Conservation (phyloP, 2,797 vertebrate genomes). For the Spheniscus humboldti region DNA sequence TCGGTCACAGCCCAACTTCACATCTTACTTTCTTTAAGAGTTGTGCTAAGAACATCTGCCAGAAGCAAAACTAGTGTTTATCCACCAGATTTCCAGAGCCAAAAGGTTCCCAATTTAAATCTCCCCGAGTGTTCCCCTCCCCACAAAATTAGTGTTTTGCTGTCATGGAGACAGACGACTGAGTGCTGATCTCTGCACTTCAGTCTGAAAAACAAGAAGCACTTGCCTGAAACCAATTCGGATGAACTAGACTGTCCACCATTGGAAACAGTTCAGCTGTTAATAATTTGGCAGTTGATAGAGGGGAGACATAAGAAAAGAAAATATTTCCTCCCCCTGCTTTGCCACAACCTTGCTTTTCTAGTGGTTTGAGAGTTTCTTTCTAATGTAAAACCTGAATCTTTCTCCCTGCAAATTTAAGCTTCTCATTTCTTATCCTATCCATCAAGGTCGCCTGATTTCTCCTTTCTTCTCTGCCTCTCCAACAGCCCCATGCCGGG, state of each 20-base stretch:
- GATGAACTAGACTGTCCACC: background rate
- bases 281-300: background rate
- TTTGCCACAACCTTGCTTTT: background rate
- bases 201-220: background rate
- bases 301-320: background rate
- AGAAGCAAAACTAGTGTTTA: background rate
- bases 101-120: background rate
- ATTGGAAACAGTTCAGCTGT: background rate
- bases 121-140: background rate
- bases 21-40: background rate
- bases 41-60: background rate
- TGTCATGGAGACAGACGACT: conserved; percentile 1
- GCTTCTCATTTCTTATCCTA: background rate
- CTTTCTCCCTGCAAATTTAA: background rate
- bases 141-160: conserved; percentile 7
- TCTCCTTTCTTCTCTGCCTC: background rate
- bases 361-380: background rate
- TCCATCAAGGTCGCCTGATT: background rate
- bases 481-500: background rate
- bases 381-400: background rate
- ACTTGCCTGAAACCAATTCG: background rate
- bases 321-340: background rate
- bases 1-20: rapidly evolving
- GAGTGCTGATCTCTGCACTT: background rate
- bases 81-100: background rate